Percentiles rank a stretch among this genome's conserved stretches.
Evolutionary conservation across 1,140 invertebrate genomes (phyloP).

Genomic region (Planococcus citri): DNA sequence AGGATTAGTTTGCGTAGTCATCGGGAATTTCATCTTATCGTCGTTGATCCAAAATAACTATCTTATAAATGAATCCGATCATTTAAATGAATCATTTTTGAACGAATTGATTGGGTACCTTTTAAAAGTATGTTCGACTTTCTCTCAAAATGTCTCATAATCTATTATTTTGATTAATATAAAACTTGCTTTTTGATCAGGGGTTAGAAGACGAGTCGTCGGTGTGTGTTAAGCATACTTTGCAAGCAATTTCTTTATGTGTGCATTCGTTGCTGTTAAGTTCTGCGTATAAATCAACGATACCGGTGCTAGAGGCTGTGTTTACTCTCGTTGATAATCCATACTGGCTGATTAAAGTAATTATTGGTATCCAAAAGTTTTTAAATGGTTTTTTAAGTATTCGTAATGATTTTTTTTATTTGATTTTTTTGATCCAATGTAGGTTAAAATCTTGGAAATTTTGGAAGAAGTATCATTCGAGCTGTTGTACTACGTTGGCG

Average conservation of each 20-base stretch:
- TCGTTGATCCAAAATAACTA: conserved; percentile 30
- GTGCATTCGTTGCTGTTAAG: conserved; percentile 48
- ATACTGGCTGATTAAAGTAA: conserved; percentile 77
- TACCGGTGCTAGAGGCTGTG: conserved; percentile 47
- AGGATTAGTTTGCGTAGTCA: conserved; percentile 51
- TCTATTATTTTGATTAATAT: too few relatives aligned
- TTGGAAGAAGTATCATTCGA: conserved; percentile 45
- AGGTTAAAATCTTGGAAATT: conserved; percentile 44
- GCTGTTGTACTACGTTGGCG: conserved; percentile 38
- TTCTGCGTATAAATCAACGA: conserved; percentile 34
- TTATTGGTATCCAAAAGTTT: too few relatives aligned
- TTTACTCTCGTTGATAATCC: conserved; percentile 50
- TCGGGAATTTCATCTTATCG: conserved; percentile 52
- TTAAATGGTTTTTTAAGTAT: too few relatives aligned
- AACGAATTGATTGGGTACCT: background rate
- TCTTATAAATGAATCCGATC: background rate
- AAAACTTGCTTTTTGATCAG: conserved; percentile 34
- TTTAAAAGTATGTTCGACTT: background rate
- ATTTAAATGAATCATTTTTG: background rate
- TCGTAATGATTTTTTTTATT: too few relatives aligned
- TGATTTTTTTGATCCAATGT: background rate
- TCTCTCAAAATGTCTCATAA: too few relatives aligned
- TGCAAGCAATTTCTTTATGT: conserved; percentile 44
- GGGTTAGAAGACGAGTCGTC: conserved; percentile 54
- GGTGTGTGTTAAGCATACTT: conserved; percentile 49